Evolutionary conservation across 2,113 vertebrate genomes (phyloP), one percentile per base, ranked within the genome.

Genomic region (Passer domesticus): DNA sequence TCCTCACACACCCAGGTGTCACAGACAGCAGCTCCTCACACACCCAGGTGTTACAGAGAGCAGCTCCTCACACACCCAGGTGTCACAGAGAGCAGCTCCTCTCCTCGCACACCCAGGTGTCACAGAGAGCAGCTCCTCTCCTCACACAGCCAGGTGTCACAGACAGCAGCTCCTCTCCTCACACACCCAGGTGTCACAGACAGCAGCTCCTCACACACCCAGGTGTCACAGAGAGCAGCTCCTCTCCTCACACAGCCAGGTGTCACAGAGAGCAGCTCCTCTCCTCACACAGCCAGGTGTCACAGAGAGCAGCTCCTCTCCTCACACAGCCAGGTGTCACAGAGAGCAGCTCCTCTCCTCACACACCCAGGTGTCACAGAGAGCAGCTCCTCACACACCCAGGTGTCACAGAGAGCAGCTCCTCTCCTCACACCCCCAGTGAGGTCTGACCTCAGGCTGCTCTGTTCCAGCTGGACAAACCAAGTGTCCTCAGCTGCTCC

Each of bases 31-130:
- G 44, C 18, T 46, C 18, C 44, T 52, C 50, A 16, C 50, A 52
- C 28, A 19, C 52, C 31, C 41, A 16, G 47, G 24, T 1, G 11
- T 20, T 5, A 67, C 41, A 11, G 50, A 24, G 20, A 66, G 39
- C 14, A 19, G 4, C 17, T 41, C 39, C 39, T 41, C n/a, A 7
- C 46, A 19, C 28, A 19, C 46, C 31, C 41, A 9, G 21, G 7
- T 50, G 49, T 14, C 13, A 68, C 43, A 11, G 22, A 21, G 16
- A 58, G 41, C 15, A 20, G 4, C 15, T 24, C 47, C 47, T 49
- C 23, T 11, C 33, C 18, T 11, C 2, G 4, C 41, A 19, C 1
- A 5, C 4, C 8, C 25, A 9, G 18, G 7, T 47, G 46, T 22
- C 5, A 67, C 41, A 11, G 33, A 25, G 20, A 55, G 41, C 39